These are phyloP conservation scores for Trinectes maculatus DNA, from an alignment of 2,113 vertebrate genomes.

Conservation along the genomic window DNA sequence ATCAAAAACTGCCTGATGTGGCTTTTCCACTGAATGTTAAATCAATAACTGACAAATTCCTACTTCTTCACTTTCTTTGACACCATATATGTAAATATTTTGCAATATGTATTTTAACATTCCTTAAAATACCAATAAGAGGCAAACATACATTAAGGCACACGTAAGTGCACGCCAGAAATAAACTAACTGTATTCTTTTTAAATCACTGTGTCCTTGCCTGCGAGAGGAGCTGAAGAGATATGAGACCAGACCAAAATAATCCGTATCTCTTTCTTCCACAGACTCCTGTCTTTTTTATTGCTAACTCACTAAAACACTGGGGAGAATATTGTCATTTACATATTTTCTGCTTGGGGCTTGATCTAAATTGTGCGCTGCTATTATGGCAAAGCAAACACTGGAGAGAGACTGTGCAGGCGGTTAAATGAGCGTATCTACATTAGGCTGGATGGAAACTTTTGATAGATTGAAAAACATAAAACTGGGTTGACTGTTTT, in stretches of 20 bases:
- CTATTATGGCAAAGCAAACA: slow-evolving; percentile 51
- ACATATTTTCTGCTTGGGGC: slow-evolving; percentile 61
- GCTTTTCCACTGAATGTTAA: background rate
- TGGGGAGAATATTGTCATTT: slow-evolving; percentile 46
- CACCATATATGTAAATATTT: too few relatives aligned
- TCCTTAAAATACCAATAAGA: background rate
- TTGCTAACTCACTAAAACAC: slow-evolving; percentile 41
- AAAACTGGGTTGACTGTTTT: slow-evolving; percentile 41
- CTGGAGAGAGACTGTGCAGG: slow-evolving; percentile 55
- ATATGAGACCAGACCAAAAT: slow-evolving; percentile 37
- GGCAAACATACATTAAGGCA: background rate
- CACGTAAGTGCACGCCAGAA: background rate
- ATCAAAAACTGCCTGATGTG: background rate
- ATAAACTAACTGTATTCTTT: too few relatives aligned
- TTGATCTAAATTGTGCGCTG: slow-evolving; percentile 56
- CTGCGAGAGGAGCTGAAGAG: slow-evolving; percentile 1
- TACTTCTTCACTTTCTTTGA: too few relatives aligned
- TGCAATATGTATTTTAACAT: background rate
- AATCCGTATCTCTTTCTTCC: slow-evolving; percentile 36
- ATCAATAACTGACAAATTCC: background rate
- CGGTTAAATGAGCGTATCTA: slow-evolving; percentile 62
- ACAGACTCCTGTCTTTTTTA: slow-evolving; percentile 28
- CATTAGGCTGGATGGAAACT: slow-evolving; percentile 63
- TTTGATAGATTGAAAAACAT: slow-evolving; percentile 60
- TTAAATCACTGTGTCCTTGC: background rate